Base-by-base conservation (phyloP, 2,888 invertebrate species). In the Agrotis segetum region DNA sequence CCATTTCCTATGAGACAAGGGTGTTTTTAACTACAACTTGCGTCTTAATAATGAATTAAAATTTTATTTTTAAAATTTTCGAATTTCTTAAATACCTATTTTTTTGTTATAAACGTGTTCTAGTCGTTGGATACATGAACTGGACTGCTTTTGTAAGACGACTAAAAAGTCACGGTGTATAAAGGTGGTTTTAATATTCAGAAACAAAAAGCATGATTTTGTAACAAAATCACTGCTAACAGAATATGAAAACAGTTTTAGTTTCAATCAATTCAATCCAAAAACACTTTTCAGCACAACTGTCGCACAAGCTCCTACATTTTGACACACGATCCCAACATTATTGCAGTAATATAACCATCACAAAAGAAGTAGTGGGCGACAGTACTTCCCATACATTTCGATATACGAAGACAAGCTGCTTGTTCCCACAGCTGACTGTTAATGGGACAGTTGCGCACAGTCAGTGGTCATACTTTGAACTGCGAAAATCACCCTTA, bases 371-470 rank as follows among this genome's bases (percentile, higher is more conserved):
- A 24, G 47, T 67, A 44, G 64, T 29, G 21, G 65, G 56, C 58
- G 72, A 71, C 60, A 49, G 76, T 78, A 81, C 74, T 52, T 4
- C 46, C 17, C 17, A 61, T 81, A 71, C 73, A 75, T 75, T 74
- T 79, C 24, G 56, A 55, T 72, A 60, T 44, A 44, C 17, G 49
- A 66, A 65, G 68, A 65, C 66, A 81, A 68, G 53, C 79, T 58
- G 68, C 29, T 53, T 53, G 69, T 76, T 74, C 73, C 59, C 73
- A 83, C 77, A 74, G 59, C 62, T 56, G 65, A 66, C 67, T 70
- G 68, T 72, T 40, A 14, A n/a, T 77, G 60, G 81, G 80, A 79
- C 84, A 82, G 75, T 85, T 83, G 81, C 79, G 84, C 82, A 74
- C 24, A 19, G 24, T 40, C 47, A 40, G 40, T 5, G 3, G 21